These are phyloP conservation scores for Epirrita christyi DNA, from an alignment of 2,888 invertebrate species.

Conservation along the genomic window DNA sequence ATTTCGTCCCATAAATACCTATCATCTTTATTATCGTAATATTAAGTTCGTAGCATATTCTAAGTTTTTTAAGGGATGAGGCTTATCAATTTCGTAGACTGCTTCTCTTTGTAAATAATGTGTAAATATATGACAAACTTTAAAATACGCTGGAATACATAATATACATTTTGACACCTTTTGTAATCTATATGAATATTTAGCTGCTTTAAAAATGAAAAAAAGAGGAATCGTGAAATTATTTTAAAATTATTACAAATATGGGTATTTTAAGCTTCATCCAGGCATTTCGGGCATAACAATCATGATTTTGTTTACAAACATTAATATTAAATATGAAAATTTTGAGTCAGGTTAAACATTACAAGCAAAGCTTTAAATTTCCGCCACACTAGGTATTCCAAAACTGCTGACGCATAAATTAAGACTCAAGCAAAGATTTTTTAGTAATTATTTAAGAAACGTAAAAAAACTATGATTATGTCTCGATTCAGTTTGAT, in stretches of 20 bases:
- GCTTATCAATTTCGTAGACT: constrained; percentile 57
- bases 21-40: constrained; percentile 9
- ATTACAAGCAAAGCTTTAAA: constrained; percentile 42
- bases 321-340: not conserved
- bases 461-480: too few relatives aligned
- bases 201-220: not conserved
- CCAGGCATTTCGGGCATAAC: too few relatives aligned
- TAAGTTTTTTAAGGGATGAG: constrained; percentile 50
- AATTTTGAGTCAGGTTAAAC: not conserved
- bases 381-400: constrained; percentile 34
- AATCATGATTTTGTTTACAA: too few relatives aligned
- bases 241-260: not conserved
- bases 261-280: too few relatives aligned
- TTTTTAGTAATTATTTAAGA: too few relatives aligned
- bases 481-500: too few relatives aligned
- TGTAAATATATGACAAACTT: constrained; percentile 48
- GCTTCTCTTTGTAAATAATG: constrained; percentile 63
- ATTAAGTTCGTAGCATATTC: constrained; percentile 38
- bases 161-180: not conserved
- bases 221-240: not conserved
- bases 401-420: too few relatives aligned
- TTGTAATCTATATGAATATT: not conserved
- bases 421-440: too few relatives aligned
- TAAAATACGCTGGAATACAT: constrained; percentile 33
- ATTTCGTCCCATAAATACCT: constrained; percentile 27